These are phyloP conservation scores for Octodon degus DNA, from an alignment of 2,113 vertebrate species.

Conservation along the genomic window DNA sequence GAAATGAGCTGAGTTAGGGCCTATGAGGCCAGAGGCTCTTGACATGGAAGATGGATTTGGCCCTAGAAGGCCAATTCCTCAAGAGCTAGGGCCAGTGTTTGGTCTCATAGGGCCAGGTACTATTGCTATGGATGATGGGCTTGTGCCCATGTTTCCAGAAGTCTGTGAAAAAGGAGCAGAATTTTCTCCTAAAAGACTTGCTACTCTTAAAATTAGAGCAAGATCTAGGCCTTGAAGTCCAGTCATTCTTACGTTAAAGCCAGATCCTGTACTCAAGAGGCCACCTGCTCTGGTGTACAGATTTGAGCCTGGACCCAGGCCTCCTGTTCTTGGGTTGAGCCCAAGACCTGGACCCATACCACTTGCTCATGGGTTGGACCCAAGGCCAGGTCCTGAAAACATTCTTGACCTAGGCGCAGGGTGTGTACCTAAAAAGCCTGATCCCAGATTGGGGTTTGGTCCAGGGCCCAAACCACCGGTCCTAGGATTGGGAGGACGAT, in stretches of 20 bases:
- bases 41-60: slow-evolving; percentile 76
- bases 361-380: slow-evolving; percentile 68
- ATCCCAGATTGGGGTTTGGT: slow-evolving; percentile 64
- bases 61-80: slow-evolving; percentile 71
- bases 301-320: slow-evolving; percentile 67
- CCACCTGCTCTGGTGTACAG: slow-evolving; percentile 71
- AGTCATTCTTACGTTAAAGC: slow-evolving; percentile 78
- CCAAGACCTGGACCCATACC: slow-evolving; percentile 69
- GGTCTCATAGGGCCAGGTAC: slow-evolving; percentile 71
- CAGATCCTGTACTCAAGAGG: slow-evolving; percentile 76
- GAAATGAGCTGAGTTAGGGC: slow-evolving; percentile 75
- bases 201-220: slow-evolving; percentile 79
- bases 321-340: slow-evolving; percentile 64
- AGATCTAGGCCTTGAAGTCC: slow-evolving; percentile 74
- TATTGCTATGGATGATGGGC: slow-evolving; percentile 75
- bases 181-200: slow-evolving; percentile 78
- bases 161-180: slow-evolving; percentile 72
- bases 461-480: slow-evolving; percentile 49
- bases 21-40: slow-evolving; percentile 73
- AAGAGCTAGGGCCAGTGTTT: slow-evolving; percentile 70
- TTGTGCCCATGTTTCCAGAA: slow-evolving; percentile 75
- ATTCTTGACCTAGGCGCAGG: slow-evolving; percentile 66
- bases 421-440: slow-evolving; percentile 57
- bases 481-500: slow-evolving; percentile 44
- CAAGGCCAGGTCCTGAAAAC: slow-evolving; percentile 72